phyloP scores from a whole-genome alignment of 1,140 invertebrate genomes.

The Diorhabda elongata region DNA sequence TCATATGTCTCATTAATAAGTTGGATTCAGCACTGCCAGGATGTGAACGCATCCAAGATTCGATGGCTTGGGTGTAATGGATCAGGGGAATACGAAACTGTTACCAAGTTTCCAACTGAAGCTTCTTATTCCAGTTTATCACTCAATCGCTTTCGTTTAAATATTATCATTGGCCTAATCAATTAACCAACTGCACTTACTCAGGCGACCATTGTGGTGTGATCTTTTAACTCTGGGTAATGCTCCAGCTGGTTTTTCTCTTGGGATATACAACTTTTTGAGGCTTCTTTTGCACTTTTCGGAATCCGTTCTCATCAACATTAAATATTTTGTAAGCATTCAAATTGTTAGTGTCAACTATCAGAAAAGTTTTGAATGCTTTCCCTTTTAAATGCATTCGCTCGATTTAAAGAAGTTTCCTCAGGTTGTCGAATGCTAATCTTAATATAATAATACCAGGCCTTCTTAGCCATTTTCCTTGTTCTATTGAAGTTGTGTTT shows the following conservation, averaged over 20 bases:
- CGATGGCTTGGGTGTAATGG: slow-evolving; percentile 16
- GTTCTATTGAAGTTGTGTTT: not conserved
- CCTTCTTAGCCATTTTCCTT: not conserved
- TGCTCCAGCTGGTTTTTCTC: not conserved
- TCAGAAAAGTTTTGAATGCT: no score
- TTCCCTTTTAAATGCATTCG: no score
- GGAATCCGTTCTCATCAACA: not conserved
- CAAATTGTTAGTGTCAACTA: no score
- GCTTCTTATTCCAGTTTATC: slow-evolving; percentile 18
- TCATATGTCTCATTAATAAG: no score
- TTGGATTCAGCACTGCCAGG: no score
- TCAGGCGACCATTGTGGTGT: slow-evolving; percentile 36
- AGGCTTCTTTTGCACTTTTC: not conserved
- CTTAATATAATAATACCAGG: no score
- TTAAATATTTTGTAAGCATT: no score
- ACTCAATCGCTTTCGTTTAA: slow-evolving; percentile 25
- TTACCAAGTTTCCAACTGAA: slow-evolving; percentile 22
- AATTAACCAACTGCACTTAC: slow-evolving; percentile 39
- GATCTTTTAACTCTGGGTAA: slow-evolving; percentile 41
- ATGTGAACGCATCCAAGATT: no score
- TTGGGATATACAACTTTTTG: not conserved
- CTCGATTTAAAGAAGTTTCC: no score
- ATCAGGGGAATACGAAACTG: slow-evolving; percentile 29
- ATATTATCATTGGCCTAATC: slow-evolving; percentile 38
- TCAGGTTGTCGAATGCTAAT: no score